A percentile compares a stretch with the other conserved stretches of the same genome.
Conservation (phyloP, 2,113 vertebrate genomes). For the Amia ocellicauda region DNA sequence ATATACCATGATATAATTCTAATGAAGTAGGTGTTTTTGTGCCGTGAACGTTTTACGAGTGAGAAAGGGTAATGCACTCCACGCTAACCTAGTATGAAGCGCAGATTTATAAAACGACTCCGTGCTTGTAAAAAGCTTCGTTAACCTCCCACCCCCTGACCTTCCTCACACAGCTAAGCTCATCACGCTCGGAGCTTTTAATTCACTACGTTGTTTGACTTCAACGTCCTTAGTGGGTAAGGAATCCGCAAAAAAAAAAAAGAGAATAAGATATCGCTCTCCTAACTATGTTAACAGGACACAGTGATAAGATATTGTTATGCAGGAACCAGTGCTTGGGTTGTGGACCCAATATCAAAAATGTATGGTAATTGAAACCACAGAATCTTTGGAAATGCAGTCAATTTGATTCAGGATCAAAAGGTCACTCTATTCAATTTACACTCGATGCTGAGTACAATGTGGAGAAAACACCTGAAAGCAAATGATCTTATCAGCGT, state of each 20-base stretch:
- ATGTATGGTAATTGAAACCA: conserved; percentile 80
- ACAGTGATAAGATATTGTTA: conserved; percentile 45
- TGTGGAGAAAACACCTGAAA: conserved; percentile 78
- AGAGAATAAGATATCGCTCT: conserved; percentile 29
- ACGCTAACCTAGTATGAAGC: conserved; percentile 4
- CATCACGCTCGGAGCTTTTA: conserved; percentile 47
- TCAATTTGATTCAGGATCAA: conserved; percentile 78
- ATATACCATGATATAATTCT: no score
- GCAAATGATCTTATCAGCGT: conserved; percentile 79
- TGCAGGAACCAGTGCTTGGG: conserved; percentile 34
- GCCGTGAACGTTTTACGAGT: no score
- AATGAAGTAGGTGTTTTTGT: no score
- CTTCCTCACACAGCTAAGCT: conserved; percentile 55
- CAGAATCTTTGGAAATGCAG: conserved; percentile 79
- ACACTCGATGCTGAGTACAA: conserved; percentile 65
- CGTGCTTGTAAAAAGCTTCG: conserved; percentile 21
- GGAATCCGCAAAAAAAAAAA: conserved; percentile 27
- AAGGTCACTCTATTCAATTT: conserved; percentile 88
- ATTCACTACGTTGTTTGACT: conserved; percentile 59
- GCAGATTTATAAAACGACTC: conserved; percentile 9
- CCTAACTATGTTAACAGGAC: conserved; percentile 35
- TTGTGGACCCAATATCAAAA: conserved; percentile 61
- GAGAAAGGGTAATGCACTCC: no score
- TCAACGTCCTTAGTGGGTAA: conserved; percentile 50
- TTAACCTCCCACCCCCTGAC: conserved; percentile 48